Base-by-base conservation (phyloP, 2,888 invertebrate genomes). In the Ctena decussata region DNA sequence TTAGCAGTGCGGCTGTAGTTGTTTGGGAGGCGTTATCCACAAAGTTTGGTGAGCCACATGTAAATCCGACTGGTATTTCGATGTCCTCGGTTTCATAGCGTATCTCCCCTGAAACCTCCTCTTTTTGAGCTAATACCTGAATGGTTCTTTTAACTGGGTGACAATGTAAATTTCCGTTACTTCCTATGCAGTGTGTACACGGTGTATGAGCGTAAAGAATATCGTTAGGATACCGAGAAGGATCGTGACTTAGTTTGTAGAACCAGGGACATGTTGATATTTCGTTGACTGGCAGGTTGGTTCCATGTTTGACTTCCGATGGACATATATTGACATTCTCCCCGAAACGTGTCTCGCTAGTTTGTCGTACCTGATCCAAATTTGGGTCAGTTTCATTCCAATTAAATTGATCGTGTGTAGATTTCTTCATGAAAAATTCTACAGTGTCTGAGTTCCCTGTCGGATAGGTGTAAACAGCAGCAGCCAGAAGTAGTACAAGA, bases 51-150 rank as follows among this genome's bases (percentile, higher is more conserved):
- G 77, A 77, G 12, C 76, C 71, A 69, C 84, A 80, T 21, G 86
- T 86, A 49, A 75, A 86, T 21, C 84, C 86, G 11, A 84, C 69
- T 0, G 65, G 27, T 2, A 81, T 53, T 5, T 53, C 41, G 0
- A 21, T 32, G 15, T 39, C 27, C 37, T 46, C 44, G 2, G 30
- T 5, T 39, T 60, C 49, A 27, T 15, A 12, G 69, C 72, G 80
- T 15, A 39, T 30, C 37, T 72, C 81, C 24, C 30, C 49, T 21
- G 71, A 44, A 35, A 81, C 35, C 1, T 21, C n/a, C 6, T 53
- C 11, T 8, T n/a, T 30, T 21, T n/a, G n/a, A n/a, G n/a, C n/a
- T n/a, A n/a, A n/a, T n/a, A n/a, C n/a, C n/a, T n/a, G n/a, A n/a
- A n/a, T n/a, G n/a, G n/a, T n/a, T n/a, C n/a, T n/a, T n/a, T n/a